These are phyloP conservation scores for Tenrec ecaudatus DNA, from an alignment of 2,113 vertebrate genomes.

Conservation along the genomic window DNA sequence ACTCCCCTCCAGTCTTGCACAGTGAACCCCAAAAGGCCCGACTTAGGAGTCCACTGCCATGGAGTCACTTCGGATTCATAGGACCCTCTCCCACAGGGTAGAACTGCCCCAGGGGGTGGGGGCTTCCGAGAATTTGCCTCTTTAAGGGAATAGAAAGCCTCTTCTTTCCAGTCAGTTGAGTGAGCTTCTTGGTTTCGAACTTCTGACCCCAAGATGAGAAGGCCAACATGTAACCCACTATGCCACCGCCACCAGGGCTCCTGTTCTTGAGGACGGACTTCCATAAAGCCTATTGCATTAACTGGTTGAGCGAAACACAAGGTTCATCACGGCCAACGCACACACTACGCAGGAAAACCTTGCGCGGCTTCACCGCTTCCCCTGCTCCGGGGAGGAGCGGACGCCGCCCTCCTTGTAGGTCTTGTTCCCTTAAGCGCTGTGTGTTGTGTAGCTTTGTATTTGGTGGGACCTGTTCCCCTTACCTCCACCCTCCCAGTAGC, in stretches of 20 bases:
- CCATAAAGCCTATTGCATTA: neutral
- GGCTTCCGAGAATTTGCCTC: no score
- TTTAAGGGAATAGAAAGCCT: no score
- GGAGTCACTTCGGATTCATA: no score
- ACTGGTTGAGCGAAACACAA: neutral
- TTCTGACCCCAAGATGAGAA: no score
- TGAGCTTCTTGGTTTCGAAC: no score
- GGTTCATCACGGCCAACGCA: neutral
- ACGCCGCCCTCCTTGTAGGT: neutral
- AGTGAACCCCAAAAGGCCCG: neutral
- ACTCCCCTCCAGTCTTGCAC: neutral
- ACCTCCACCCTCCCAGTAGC: no score
- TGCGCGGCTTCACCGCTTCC: neutral
- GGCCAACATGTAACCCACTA: no score
- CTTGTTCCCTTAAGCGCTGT: neutral
- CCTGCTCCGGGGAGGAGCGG: neutral
- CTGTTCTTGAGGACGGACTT: no score
- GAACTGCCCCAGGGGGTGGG: no score
- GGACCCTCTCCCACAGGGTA: no score
- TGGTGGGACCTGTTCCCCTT: neutral
- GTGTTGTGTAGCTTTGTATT: neutral
- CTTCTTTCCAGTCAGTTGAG: no score
- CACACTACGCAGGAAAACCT: neutral
- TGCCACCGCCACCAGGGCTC: no score
- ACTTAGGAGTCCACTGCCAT: neutral